Percentiles rank a stretch among this genome's conserved stretches.
Conservation (phyloP, 2,797 vertebrate species). For the Parotocinclus haroldoi region DNA sequence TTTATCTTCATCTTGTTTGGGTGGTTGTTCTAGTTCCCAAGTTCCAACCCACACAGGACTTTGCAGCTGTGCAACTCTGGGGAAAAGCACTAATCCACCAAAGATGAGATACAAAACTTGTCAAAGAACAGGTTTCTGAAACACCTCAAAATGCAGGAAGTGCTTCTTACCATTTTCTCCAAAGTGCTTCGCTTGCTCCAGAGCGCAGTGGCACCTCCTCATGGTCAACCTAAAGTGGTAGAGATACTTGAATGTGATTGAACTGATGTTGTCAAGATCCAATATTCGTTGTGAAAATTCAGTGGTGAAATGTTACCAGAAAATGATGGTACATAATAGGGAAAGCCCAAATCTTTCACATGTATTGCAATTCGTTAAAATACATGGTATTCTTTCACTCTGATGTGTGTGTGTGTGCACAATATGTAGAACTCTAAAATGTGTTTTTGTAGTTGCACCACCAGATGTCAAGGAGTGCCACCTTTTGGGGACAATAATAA, state of each 20-base stretch:
- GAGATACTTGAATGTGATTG: neutral
- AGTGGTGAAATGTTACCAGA: too few relatives aligned
- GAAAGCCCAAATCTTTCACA: too few relatives aligned
- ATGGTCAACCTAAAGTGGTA: constrained; percentile 73
- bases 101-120: constrained; percentile 1
- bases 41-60: constrained; percentile 67
- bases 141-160: neutral
- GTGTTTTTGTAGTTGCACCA: too few relatives aligned
- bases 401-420: too few relatives aligned
- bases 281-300: too few relatives aligned
- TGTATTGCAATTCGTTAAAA: too few relatives aligned
- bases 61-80: constrained; percentile 69
- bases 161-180: constrained; percentile 72
- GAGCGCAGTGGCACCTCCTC: constrained; percentile 85
- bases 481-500: too few relatives aligned
- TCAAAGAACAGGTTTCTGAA: neutral
- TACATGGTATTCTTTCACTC: too few relatives aligned
- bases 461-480: too few relatives aligned
- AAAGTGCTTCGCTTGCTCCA: constrained; percentile 77
- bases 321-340: too few relatives aligned
- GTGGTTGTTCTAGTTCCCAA: constrained; percentile 58
- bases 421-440: too few relatives aligned
- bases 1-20: constrained; percentile 34
- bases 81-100: constrained; percentile 81
- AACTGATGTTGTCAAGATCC: too few relatives aligned